A percentile compares a stretch with the other conserved stretches of the same genome.
Conservation (phyloP, 2,888 invertebrate genomes). For the Nyleta sp. region DNA sequence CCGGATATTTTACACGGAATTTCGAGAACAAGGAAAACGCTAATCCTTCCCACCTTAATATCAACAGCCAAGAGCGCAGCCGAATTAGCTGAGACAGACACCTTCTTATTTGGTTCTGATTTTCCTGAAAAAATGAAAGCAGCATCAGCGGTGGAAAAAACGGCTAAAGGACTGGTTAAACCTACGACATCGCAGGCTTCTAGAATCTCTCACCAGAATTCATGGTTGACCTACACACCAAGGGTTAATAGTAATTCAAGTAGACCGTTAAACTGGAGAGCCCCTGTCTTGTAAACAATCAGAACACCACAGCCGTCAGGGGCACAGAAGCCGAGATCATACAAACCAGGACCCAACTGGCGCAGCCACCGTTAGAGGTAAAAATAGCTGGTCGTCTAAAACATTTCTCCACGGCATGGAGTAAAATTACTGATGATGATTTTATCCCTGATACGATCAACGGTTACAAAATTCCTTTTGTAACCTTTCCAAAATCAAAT, state of each 20-base stretch:
- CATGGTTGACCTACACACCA: not conserved
- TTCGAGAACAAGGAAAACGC: not conserved
- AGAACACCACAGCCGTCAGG: not conserved
- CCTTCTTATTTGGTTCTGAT: not conserved
- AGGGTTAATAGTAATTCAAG: not conserved
- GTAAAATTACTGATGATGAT: not conserved
- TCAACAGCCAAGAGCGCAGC: too few species aligned
- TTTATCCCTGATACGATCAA: not conserved
- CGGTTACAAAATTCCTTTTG: constrained; percentile 13
- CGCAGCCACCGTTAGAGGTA: constrained; percentile 3
- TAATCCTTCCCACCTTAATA: not conserved
- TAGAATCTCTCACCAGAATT: not conserved
- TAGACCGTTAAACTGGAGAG: constrained; percentile 10
- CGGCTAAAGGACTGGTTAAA: not conserved
- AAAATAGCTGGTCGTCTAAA: not conserved
- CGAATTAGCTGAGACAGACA: not conserved
- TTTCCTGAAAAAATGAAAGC: not conserved
- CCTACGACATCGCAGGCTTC: not conserved
- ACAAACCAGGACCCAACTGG: not conserved
- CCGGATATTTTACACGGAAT: not conserved
- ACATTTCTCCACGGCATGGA: not conserved
- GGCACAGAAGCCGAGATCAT: constrained; percentile 1
- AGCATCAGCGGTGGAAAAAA: not conserved
- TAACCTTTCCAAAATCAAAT: not conserved
- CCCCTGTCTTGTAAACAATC: not conserved